Percentiles rank a stretch among this genome's conserved stretches.
Conservation (phyloP, 2,797 vertebrate genomes). For the Coluber constrictor region DNA sequence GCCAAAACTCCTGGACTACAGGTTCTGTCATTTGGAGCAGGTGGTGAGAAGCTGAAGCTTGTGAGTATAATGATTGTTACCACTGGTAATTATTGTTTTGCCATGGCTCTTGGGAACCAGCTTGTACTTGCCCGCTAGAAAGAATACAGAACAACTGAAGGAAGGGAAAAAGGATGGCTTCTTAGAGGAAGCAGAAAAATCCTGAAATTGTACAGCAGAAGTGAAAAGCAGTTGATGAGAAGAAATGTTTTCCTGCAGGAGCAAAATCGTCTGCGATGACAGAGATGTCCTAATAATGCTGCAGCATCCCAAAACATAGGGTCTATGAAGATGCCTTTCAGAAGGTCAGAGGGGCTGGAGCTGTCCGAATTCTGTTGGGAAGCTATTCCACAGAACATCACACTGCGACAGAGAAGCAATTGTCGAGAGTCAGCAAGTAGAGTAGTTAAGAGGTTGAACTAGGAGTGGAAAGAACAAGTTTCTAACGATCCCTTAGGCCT, state of each 20-base stretch:
- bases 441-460: neutral
- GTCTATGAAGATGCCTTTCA: slow-evolving; percentile 32
- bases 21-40: neutral
- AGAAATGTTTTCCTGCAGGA: slow-evolving; percentile 68
- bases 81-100: neutral
- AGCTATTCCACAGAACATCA: neutral
- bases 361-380: neutral
- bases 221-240: slow-evolving; percentile 73
- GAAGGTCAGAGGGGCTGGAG: neutral
- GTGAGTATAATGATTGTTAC: neutral
- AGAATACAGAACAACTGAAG: slow-evolving; percentile 71
- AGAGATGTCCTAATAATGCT: slow-evolving; percentile 46
- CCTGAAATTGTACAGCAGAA: slow-evolving; percentile 78
- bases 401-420: neutral
- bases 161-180: slow-evolving; percentile 74
- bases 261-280: slow-evolving; percentile 55
- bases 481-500: neutral
- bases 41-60: neutral
- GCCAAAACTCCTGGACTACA: neutral
- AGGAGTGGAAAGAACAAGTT: neutral
- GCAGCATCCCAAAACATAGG: slow-evolving; percentile 24
- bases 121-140: slow-evolving; percentile 75
- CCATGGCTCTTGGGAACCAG: slow-evolving; percentile 66
- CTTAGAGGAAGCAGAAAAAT: slow-evolving; percentile 75
- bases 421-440: neutral